These are phyloP conservation scores for Calameuta pallipes DNA, from an alignment of 2,888 invertebrate species.

Conservation along the genomic window DNA sequence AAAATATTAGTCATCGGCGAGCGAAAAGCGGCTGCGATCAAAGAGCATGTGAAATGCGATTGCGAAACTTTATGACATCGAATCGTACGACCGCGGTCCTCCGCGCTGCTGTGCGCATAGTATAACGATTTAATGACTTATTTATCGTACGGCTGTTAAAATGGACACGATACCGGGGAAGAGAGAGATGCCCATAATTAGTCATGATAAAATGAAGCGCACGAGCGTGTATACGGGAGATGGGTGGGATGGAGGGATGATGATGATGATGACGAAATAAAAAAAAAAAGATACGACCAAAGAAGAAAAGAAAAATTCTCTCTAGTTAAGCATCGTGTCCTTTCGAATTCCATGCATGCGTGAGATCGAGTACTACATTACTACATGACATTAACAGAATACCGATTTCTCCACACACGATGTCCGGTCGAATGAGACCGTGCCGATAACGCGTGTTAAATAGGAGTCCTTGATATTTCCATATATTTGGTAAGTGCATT, in stretches of 20 bases:
- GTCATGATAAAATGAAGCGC: slow-evolving; percentile 4
- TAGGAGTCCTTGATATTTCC: not conserved
- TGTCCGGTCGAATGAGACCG: slow-evolving; percentile 11
- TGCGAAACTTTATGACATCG: not conserved
- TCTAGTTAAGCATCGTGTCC: not conserved
- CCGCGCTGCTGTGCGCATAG: not conserved
- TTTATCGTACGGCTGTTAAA: slow-evolving; percentile 3
- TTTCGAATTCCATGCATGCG: slow-evolving; percentile 4
- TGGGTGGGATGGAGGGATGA: not conserved
- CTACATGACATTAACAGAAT: not conserved
- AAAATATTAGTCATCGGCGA: not conserved
- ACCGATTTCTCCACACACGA: not conserved
- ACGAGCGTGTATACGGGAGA: not conserved
- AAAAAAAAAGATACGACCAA: not conserved
- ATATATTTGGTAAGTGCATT: not conserved
- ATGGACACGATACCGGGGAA: not conserved
- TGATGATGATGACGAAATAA: not conserved
- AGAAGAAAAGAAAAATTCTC: slow-evolving; percentile 1
- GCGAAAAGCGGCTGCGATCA: not conserved
- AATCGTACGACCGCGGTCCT: not conserved
- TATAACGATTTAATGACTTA: not conserved
- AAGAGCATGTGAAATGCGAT: not conserved
- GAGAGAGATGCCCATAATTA: not conserved
- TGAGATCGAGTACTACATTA: slow-evolving; percentile 9
- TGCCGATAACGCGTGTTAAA: not conserved